Evolutionary conservation across 2,113 vertebrate genomes (phyloP).

Genomic region (Athene cunicularia): DNA sequence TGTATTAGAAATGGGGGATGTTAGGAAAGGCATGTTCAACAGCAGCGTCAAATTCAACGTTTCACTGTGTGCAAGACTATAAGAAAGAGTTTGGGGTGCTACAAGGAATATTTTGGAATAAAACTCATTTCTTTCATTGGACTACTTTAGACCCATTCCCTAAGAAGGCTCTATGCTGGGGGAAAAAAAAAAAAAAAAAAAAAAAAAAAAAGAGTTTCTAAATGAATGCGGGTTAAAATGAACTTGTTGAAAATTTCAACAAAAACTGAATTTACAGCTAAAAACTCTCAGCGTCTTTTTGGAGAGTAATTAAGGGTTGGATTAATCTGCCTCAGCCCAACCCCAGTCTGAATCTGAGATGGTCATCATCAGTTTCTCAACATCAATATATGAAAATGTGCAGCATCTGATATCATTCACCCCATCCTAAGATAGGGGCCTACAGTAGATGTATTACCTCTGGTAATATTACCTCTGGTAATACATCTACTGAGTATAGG

Average conservation of each 20-base stretch:
- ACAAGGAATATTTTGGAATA: background rate
- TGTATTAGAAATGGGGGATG: background rate
- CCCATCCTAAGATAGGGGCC: background rate
- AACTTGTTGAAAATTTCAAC: background rate
- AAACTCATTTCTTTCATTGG: background rate
- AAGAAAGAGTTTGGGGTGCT: background rate
- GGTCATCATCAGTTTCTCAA: background rate
- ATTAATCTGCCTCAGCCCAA: background rate
- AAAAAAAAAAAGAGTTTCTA: background rate
- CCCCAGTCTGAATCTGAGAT: background rate
- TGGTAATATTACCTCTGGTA: background rate
- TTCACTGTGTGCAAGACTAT: background rate
- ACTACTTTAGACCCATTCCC: background rate
- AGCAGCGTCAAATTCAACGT: background rate
- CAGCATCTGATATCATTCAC: background rate
- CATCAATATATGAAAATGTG: background rate
- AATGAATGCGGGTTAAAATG: background rate
- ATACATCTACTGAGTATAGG: background rate
- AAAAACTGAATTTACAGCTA: background rate
- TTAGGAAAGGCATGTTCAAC: background rate
- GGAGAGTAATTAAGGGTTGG: background rate
- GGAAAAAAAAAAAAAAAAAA: rapidly evolving
- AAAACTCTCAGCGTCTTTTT: background rate
- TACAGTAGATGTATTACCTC: background rate
- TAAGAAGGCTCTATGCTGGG: rapidly evolving